Conservation (phyloP, 53 echinoderm and acorn worm genomes). For the Actinopyga echinites region DNA sequence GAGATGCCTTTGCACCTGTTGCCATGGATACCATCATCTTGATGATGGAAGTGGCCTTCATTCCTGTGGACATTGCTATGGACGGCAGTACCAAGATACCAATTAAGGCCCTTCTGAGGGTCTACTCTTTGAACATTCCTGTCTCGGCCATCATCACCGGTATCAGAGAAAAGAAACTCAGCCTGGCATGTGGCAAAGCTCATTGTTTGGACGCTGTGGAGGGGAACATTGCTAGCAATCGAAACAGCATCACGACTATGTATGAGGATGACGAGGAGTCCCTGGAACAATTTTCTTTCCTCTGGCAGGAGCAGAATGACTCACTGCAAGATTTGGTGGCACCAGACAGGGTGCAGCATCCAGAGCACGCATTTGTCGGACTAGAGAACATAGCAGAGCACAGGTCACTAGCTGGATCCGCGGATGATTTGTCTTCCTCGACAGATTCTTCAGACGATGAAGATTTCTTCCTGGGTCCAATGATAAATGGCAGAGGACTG, state of each 20-base stretch:
- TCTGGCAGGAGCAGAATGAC: constrained; percentile 4
- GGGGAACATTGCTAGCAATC: constrained; percentile 23
- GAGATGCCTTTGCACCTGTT: constrained; percentile 35
- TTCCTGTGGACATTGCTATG: constrained; percentile 47
- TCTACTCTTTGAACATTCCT: constrained; percentile 55
- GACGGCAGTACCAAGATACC: constrained; percentile 71
- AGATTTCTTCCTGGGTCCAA: background rate
- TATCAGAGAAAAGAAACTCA: constrained; percentile 64
- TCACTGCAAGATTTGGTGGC: background rate
- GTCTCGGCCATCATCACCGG: constrained; percentile 60
- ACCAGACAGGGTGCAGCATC: constrained; percentile 11
- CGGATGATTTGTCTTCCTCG: constrained; percentile 11
- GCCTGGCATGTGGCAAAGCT: constrained; percentile 43
- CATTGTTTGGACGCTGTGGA: constrained; percentile 19
- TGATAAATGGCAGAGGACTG: background rate
- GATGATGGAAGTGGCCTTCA: constrained; percentile 36
- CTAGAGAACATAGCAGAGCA: constrained; percentile 41
- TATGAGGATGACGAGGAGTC: background rate
- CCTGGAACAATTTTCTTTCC: constrained; percentile 20
- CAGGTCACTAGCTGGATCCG: constrained; percentile 6
- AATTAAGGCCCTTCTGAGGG: constrained; percentile 48
- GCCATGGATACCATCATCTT: constrained; percentile 52
- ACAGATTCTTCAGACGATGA: constrained; percentile 36
- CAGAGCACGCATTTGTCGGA: constrained; percentile 30
- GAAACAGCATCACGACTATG: background rate